Base-by-base conservation (phyloP, 2,113 vertebrate genomes). In the Chascanopsetta lugubris region DNA sequence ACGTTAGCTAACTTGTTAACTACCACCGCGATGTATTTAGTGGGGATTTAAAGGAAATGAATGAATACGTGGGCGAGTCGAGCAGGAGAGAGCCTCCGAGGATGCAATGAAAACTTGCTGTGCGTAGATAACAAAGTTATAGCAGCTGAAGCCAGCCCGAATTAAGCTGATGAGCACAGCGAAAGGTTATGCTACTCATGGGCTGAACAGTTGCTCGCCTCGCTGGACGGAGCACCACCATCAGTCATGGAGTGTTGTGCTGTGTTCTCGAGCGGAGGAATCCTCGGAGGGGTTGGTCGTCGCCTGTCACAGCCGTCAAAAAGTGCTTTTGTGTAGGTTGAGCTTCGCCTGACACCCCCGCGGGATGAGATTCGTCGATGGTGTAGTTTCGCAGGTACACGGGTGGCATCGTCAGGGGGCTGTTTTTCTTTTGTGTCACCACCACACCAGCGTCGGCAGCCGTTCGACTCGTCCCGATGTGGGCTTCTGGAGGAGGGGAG, bases 181-280 rank as follows among this genome's bases (percentile, higher is more conserved):
- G 60, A 60, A 73, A 65, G 69, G 74, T 66, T 82, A 68, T 13
- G 81, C 66, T 72, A 10, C 67, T 74, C 59, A 59, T 47, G 66
- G 72, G 40, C 22, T 76, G 75, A 73, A 67, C 73, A 84, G 74
- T 87, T 85, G 76, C n/a, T 1, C 70, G 64, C 59, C 58, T 69
- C 34, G 61, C 65, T 49, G 34, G 34, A 38, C 13, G 34, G n/a
- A 38, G 34, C 34, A 38, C 34, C 34, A 75, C 59, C 30, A 12
- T n/a, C n/a, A 17, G 71, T 24, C 5, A 20, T 57, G 71, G 60
- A 69, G 61, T 74, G 69, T 80, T 70, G 77, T 84, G 86, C 79
- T 89, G 77, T n/a, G n/a, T n/a, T n/a, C n/a, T 75, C 74, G 72
- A 84, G 84, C 87, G 78, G 78, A 89, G 85, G 87, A 87, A 85